Evolutionary conservation across 2,888 invertebrate species (phyloP), one percentile per base, ranked within the genome.

Genomic region (Gisinianus flammeolus): DNA sequence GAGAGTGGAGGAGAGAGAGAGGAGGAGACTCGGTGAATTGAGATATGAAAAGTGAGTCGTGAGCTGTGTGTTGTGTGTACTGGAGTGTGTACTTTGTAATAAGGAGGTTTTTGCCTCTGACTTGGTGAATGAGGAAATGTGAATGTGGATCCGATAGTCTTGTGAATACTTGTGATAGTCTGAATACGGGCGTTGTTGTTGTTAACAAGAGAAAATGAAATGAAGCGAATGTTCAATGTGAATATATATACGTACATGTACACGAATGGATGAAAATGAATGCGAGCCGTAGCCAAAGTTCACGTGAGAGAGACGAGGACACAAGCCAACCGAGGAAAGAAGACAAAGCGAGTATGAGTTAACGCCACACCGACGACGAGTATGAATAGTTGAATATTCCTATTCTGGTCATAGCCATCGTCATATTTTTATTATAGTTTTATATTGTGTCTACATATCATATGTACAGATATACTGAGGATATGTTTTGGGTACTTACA

Each of bases 51-150:
- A 30, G 4, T 19, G 16, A 2, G 4, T 64, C n/a, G 22, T 16
- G 26, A 64, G 12, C 28, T 19, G 12, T n/a, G 35, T 22, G 22
- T n/a, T 33, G 22, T 28, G 33, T 33, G n/a, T 68, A 33, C 24
- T 22, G 68, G 68, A 31, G 31, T 6, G 28, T n/a, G 31, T 22
- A 58, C 24, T n/a, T 58, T n/a, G 31, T 28, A 31, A 10, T 44
- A 31, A 28, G 28, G n/a, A n/a, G 31, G 31, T 30, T 35, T n/a
- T 54, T 54, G 54, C 3, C n/a, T 54, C 54, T 54, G 16, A 54
- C 31, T 22, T 68, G n/a, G 35, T n/a, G 24, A 24, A 35, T n/a
- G 68, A 68, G 31, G 68, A 68, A 28, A n/a, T n/a, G n/a, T n/a
- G n/a, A n/a, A n/a, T n/a, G n/a, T n/a, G n/a, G n/a, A n/a, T n/a